Conservation (phyloP, 1,140 invertebrate species). For the Drosophila quadrilineata region DNA sequence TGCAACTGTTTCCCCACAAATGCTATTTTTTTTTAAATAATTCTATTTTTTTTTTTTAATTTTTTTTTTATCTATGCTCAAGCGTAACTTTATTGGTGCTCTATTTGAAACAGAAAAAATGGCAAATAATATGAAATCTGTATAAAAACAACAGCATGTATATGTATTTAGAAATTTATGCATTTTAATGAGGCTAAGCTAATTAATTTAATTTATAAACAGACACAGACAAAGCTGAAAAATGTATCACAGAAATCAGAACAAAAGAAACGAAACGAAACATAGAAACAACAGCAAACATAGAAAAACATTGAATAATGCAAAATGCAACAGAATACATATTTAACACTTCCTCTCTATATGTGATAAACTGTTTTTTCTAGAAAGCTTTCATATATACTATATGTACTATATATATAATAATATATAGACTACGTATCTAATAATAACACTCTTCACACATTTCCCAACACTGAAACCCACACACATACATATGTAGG, state of each 20-base stretch:
- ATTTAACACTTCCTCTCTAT: constrained; percentile 77
- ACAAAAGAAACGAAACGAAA: constrained; percentile 32
- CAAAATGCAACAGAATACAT: constrained; percentile 48
- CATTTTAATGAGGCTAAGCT: constrained; percentile 77
- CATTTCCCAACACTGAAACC: background rate
- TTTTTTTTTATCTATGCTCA: constrained; percentile 60
- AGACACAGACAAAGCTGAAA: constrained; percentile 14
- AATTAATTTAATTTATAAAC: constrained; percentile 49
- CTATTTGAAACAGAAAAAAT: constrained; percentile 48
- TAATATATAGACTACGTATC: constrained; percentile 36
- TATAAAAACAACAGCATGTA: constrained; percentile 28
- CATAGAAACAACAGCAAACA: constrained; percentile 12
- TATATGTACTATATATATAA: constrained; percentile 29
- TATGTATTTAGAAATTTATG: constrained; percentile 45
- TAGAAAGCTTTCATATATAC: constrained; percentile 72
- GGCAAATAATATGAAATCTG: constrained; percentile 22
- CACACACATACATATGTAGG: background rate
- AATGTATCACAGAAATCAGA: constrained; percentile 28
- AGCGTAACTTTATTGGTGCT: constrained; percentile 73
- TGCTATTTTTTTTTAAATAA: background rate
- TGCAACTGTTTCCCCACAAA: constrained; percentile 35
- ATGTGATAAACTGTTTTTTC: constrained; percentile 78
- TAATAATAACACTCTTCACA: constrained; percentile 26
- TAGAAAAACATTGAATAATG: constrained; percentile 19
- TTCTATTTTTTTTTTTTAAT: constrained; percentile 7